Evolutionary conservation across 2,113 vertebrate genomes (phyloP).

Genomic region (Labeo catla): DNA sequence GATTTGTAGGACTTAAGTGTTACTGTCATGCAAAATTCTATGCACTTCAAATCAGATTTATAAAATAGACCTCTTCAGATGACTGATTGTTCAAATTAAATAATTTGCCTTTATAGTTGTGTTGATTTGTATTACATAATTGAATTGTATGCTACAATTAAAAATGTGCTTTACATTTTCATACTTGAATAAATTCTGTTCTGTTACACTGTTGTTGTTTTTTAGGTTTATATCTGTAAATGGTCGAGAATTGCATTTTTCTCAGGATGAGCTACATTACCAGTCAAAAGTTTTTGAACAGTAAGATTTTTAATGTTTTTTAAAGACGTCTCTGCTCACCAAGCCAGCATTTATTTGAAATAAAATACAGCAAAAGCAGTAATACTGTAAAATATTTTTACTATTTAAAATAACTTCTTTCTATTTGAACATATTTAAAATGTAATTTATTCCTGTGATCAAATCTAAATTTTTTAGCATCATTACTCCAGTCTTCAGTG

Average conservation of each 20-base stretch:
- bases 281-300: too few species aligned
- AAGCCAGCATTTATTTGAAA: too few species aligned
- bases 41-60: constrained; percentile 73
- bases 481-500: too few species aligned
- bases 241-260: background rate
- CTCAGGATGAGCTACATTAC: background rate
- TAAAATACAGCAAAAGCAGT: too few species aligned
- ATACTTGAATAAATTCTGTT: constrained; percentile 84
- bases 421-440: too few species aligned
- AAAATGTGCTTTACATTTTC: constrained; percentile 83
- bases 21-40: constrained; percentile 79
- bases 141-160: constrained; percentile 69
- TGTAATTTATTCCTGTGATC: too few species aligned
- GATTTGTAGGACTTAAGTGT: constrained; percentile 72
- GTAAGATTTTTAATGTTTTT: too few species aligned
- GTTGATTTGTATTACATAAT: constrained; percentile 76
- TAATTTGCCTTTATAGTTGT: constrained; percentile 78
- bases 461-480: too few species aligned
- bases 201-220: constrained; percentile 44
- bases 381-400: too few species aligned
- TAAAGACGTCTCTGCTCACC: too few species aligned
- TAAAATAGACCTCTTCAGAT: constrained; percentile 50
- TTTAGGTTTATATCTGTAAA: background rate
- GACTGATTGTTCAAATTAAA: constrained; percentile 70
- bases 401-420: too few species aligned